A percentile compares a stretch with the other conserved stretches of the same genome.
These are phyloP conservation scores for Trogon melanurus DNA, from an alignment of 2,113 vertebrate genomes.

Conservation along the genomic window DNA sequence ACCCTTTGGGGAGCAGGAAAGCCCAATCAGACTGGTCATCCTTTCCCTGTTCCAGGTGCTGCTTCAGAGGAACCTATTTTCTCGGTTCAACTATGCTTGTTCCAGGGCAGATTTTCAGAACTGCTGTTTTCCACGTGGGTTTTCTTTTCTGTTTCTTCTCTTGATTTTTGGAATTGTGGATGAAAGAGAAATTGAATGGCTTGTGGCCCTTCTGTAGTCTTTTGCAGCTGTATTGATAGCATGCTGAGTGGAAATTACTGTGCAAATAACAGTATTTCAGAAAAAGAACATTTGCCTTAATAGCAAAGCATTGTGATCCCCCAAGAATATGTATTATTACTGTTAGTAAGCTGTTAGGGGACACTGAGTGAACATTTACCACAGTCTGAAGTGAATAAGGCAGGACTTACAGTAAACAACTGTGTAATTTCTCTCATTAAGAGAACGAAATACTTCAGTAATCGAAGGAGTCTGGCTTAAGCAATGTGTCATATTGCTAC, in stretches of 20 bases:
- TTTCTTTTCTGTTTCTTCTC: neutral
- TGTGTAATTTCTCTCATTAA: neutral
- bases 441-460: neutral
- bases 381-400: neutral
- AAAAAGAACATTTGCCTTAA: neutral
- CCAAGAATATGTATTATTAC: neutral
- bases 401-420: neutral
- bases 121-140: neutral
- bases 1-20: fast-evolving
- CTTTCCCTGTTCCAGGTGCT: neutral
- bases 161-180: neutral
- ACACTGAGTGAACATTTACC: neutral
- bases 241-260: neutral
- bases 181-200: neutral
- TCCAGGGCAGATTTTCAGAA: neutral
- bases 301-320: neutral
- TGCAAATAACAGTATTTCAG: neutral
- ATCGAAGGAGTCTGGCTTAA: neutral
- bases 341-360: neutral
- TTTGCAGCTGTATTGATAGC: neutral
- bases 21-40: neutral
- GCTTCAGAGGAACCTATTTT: neutral
- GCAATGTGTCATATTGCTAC: neutral
- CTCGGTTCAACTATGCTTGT: neutral
- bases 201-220: neutral